phyloP scores from a whole-genome alignment of 1,140 invertebrate genomes.

The Drosophila fuyamai region DNA sequence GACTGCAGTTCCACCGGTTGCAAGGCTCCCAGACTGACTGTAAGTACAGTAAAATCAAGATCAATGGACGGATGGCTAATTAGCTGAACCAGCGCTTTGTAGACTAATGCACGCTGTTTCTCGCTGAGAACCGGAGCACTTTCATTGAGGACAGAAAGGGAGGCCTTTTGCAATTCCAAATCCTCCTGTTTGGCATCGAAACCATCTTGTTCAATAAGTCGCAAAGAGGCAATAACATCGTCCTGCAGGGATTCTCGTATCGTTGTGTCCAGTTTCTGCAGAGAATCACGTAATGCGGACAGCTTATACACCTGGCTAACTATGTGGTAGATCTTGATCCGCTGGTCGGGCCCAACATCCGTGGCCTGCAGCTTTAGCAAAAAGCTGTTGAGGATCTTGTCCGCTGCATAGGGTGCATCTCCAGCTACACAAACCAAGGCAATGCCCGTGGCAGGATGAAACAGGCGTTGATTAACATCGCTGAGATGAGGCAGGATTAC shows the following conservation, averaged over 20 bases:
- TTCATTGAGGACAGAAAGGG: conserved; percentile 60
- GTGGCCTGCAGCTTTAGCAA: conserved; percentile 56
- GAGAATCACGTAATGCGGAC: conserved; percentile 29
- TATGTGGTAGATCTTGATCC: conserved; percentile 65
- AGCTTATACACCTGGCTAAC: conserved; percentile 71
- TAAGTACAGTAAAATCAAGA: conserved; percentile 62
- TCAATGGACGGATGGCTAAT: conserved; percentile 69
- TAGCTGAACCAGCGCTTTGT: conserved; percentile 68
- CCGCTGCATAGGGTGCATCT: conserved; percentile 68
- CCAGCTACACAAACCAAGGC: conserved; percentile 75
- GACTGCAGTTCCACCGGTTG: conserved; percentile 76
- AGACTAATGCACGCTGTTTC: conserved; percentile 68
- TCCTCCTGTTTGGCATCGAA: conserved; percentile 46
- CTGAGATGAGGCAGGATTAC: conserved; percentile 72
- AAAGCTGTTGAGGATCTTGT: conserved; percentile 76
- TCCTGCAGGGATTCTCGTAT: conserved; percentile 58
- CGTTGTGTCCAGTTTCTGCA: conserved; percentile 37
- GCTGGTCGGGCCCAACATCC: conserved; percentile 45
- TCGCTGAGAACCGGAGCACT: conserved; percentile 63
- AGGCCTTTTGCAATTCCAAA: conserved; percentile 66
- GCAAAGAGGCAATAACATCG: conserved; percentile 60
- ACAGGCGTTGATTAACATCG: conserved; percentile 77
- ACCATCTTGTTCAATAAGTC: conserved; percentile 47
- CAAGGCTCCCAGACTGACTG: conserved; percentile 59
- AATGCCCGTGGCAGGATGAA: conserved; percentile 67